Evolutionary conservation across 1,140 invertebrate genomes (phyloP).

Genomic region (Aphaenogaster floridana): DNA sequence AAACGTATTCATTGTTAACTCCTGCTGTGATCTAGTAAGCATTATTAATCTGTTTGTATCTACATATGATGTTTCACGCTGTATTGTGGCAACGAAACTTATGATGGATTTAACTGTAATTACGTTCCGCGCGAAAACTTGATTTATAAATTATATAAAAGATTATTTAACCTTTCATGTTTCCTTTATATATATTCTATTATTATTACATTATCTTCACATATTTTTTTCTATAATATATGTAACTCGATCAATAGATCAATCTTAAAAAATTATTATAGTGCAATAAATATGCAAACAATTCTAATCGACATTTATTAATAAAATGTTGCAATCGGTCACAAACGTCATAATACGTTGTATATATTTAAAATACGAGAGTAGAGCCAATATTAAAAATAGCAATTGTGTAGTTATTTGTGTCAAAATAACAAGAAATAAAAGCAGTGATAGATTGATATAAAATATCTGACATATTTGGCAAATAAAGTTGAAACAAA

Average conservation of each 20-base stretch:
- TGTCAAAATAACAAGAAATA: not conserved
- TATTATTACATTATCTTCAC: not conserved
- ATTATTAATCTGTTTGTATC: slow-evolving; percentile 33
- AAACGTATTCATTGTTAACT: slow-evolving; percentile 14
- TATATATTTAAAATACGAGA: not conserved
- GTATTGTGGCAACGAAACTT: slow-evolving; percentile 15
- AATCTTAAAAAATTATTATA: not conserved
- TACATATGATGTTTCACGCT: slow-evolving; percentile 8
- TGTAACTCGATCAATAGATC: not conserved
- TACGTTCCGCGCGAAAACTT: not conserved
- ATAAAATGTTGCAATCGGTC: not conserved
- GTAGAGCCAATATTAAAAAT: not conserved
- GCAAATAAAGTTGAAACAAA: slow-evolving; percentile 13
- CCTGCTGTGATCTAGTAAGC: slow-evolving; percentile 12
- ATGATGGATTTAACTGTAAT: not conserved
- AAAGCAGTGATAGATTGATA: not conserved
- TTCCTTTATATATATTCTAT: not conserved
- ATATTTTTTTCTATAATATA: too few species aligned
- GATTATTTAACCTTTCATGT: not conserved
- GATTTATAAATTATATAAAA: not conserved
- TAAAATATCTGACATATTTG: not conserved
- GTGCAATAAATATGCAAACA: not conserved
- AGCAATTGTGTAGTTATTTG: not conserved
- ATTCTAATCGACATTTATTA: not conserved
- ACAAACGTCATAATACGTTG: not conserved